Percentiles rank a stretch among this genome's conserved stretches.
Conservation (phyloP, 2,797 vertebrate species). For the Mergus octosetaceus region DNA sequence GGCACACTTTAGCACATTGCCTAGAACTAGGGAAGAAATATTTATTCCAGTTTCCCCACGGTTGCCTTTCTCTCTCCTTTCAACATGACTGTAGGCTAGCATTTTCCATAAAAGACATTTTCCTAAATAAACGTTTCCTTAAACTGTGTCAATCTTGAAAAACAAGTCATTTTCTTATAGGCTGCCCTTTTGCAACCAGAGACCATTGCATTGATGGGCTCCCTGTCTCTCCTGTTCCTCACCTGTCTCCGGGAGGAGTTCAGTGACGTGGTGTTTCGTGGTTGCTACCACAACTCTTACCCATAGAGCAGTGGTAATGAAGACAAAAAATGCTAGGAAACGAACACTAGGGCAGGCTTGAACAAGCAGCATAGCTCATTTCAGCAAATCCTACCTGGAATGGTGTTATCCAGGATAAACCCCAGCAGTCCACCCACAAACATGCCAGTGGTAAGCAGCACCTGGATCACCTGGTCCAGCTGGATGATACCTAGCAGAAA, state of each 20-base stretch:
- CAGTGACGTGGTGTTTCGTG: background rate
- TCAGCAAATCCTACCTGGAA: conserved; percentile 85
- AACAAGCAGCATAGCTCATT: background rate
- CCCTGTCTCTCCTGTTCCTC: background rate
- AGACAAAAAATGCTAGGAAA: background rate
- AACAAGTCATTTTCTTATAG: background rate
- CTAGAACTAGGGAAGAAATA: background rate
- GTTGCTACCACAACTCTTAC: background rate
- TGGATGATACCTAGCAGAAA: conserved; percentile 83
- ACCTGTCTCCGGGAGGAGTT: background rate
- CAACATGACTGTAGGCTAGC: background rate
- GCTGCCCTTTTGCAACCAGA: background rate
- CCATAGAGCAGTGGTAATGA: background rate
- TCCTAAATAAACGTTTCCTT: background rate
- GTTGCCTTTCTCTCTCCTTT: background rate
- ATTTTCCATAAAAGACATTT: background rate
- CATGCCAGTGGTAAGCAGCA: conserved; percentile 95
- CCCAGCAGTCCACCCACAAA: conserved; percentile 95
- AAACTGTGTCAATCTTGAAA: background rate
- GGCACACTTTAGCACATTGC: fast-evolving
- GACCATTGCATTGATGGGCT: background rate
- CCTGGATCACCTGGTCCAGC: conserved; percentile 90
- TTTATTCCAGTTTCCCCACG: background rate
- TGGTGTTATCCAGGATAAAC: conserved; percentile 93
- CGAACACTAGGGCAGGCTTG: background rate